Evolutionary conservation across 2,888 invertebrate species (phyloP), one percentile per base, ranked within the genome.

Genomic region (Dendrolimus pini): DNA sequence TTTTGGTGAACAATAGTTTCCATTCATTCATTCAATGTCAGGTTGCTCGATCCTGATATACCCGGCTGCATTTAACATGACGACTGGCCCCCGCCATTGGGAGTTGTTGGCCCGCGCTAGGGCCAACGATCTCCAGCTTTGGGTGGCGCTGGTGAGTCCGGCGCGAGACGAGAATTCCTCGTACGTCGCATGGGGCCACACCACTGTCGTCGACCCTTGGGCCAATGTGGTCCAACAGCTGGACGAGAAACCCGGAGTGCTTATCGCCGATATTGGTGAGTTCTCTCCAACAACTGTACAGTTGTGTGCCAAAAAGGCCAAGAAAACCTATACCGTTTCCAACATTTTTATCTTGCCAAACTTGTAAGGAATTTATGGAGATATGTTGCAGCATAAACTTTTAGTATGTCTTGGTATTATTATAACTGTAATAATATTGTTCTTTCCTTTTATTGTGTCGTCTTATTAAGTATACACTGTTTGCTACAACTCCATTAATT

Each of bases 21-120:
- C 30, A 30, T 30, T 30, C 30, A 30, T 30, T 30, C 30, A 30
- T 30, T 30, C 30, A 30, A 30, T 30, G 30, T 30, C 71, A 94
- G 97, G 96, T 0, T 98, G 98, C 72, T 93, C 96, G 58, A 81
- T 98, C 69, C 84, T 99, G 41, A 88, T 99, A 41, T 99, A 98
- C 87, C 99, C 99, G 0, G 98, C 95, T 41, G 98, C 98, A 1
- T 99, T 99, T 84, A 99, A 98, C 84, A 96, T 96, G 96, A 97
- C 97, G 1, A 99, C 99, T 0, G 99, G 99, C 0, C 98, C 98
- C 0, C 88, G 94, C 58, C 98, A 99, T 83, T 99, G 98, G 98
- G 96, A 97, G 75, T 81, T 97, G 7, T 87, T 99, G 14, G 95
- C 94, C 60, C 92, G 96, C 55, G 93, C 94, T 0, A 91, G 98